phyloP scores from a whole-genome alignment of 2,113 vertebrate genomes.

The Pachycephala philippinensis region DNA sequence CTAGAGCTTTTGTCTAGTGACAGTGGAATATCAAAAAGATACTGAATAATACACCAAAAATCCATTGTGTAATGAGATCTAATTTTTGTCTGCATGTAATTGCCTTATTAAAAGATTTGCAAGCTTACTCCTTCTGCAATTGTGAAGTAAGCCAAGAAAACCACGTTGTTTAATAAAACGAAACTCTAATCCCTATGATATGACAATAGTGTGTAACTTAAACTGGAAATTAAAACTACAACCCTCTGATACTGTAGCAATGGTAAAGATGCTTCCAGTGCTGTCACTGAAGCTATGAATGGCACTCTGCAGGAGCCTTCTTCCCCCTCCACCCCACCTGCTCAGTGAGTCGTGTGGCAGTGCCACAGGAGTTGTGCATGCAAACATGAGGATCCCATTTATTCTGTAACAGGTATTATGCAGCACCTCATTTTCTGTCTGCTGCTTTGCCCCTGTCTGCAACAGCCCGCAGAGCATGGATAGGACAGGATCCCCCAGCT shows the following conservation, averaged over 20 bases:
- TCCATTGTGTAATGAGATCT: slow-evolving; percentile 72
- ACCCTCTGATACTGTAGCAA: neutral
- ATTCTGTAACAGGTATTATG: neutral
- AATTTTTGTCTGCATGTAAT: slow-evolving; percentile 76
- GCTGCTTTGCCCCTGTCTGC: slow-evolving; percentile 9
- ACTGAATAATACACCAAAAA: slow-evolving; percentile 72
- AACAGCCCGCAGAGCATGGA: neutral
- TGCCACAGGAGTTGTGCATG: neutral
- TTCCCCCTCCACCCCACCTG: rapidly evolving
- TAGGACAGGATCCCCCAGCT: neutral
- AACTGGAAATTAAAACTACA: slow-evolving; percentile 63
- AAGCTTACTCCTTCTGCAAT: slow-evolving; percentile 65
- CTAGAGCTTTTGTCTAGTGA: slow-evolving; percentile 70
- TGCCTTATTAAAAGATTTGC: slow-evolving; percentile 77
- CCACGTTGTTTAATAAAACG: neutral
- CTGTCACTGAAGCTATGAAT: neutral
- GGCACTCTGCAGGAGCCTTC: slow-evolving; percentile 13
- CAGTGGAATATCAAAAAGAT: slow-evolving; percentile 73
- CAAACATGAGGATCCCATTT: slow-evolving; percentile 34
- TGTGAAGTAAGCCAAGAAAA: slow-evolving; percentile 61
- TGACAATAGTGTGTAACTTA: slow-evolving; percentile 65
- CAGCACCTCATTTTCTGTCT: neutral
- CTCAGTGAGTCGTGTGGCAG: neutral
- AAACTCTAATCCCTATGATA: slow-evolving; percentile 49
- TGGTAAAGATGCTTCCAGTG: neutral